These are phyloP conservation scores for Drosophila incognita DNA, from an alignment of 2,888 invertebrate species.

Conservation along the genomic window DNA sequence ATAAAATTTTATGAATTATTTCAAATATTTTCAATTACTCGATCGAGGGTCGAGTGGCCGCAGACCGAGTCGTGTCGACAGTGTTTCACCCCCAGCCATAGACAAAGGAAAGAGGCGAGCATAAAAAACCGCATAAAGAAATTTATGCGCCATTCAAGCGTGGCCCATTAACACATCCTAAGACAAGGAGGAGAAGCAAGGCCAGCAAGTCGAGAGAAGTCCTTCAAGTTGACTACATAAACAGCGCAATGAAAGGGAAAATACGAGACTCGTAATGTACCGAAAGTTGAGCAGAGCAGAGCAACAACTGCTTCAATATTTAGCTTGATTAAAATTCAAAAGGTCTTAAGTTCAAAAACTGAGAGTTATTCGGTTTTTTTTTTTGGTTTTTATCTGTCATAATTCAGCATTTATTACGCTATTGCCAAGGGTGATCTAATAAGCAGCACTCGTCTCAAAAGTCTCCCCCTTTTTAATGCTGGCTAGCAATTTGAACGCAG, in stretches of 20 bases:
- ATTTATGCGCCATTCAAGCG: slow-evolving; percentile 80
- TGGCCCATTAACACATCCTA: slow-evolving; percentile 77
- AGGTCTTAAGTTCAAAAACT: slow-evolving; percentile 54
- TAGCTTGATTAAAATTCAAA: slow-evolving; percentile 79
- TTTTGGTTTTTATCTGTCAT: slow-evolving; percentile 45
- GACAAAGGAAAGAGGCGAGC: slow-evolving; percentile 49
- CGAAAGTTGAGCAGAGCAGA: background rate
- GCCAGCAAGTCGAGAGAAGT: slow-evolving; percentile 15
- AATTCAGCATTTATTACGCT: slow-evolving; percentile 69
- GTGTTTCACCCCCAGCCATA: slow-evolving; percentile 37
- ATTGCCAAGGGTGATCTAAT: slow-evolving; percentile 58
- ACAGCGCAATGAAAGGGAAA: slow-evolving; percentile 73
- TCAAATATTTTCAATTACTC: slow-evolving; percentile 79
- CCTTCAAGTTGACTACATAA: slow-evolving; percentile 52
- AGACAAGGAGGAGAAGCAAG: slow-evolving; percentile 29
- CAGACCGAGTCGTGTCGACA: slow-evolving; percentile 18
- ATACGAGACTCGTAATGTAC: slow-evolving; percentile 55
- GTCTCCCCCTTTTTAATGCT: background rate
- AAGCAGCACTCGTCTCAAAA: slow-evolving; percentile 11
- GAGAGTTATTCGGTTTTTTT: background rate
- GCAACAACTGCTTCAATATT: slow-evolving; percentile 67
- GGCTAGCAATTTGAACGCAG: slow-evolving; percentile 9
- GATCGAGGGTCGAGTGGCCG: slow-evolving; percentile 15
- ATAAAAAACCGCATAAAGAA: slow-evolving; percentile 76
- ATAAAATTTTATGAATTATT: slow-evolving; percentile 81